These are phyloP conservation scores for Chesias legatella DNA, from an alignment of 2,888 invertebrate species.

Conservation along the genomic window DNA sequence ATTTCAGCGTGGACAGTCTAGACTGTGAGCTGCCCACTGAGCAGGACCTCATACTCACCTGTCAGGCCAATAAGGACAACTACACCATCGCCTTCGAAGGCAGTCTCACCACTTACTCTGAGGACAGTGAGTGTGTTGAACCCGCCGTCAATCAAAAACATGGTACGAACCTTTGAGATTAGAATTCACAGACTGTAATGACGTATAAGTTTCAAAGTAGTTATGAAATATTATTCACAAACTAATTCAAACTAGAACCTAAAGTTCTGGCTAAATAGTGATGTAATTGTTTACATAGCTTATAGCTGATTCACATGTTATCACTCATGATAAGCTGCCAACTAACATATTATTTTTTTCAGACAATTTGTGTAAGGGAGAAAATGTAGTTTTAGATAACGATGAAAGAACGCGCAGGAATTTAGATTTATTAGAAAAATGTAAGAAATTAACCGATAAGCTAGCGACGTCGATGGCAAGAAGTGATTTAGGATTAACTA, in stretches of 20 bases:
- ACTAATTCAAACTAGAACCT: conserved; percentile 16
- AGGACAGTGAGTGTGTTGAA: conserved; percentile 87
- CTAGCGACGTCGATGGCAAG: conserved; percentile 91
- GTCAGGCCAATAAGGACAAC: conserved; percentile 95
- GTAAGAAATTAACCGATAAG: conserved; percentile 75
- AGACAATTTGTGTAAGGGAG: conserved; percentile 74
- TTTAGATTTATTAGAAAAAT: conserved; percentile 78
- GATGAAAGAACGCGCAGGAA: conserved; percentile 80
- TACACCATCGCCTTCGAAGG: conserved; percentile 97
- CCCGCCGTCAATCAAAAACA: conserved; percentile 75
- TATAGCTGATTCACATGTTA: conserved; percentile 35
- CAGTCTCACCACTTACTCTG: conserved; percentile 90
- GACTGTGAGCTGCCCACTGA: conserved; percentile 91
- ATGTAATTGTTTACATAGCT: conserved; percentile 47
- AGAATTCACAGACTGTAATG: no score
- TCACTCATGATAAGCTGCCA: conserved; percentile 45
- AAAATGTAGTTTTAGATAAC: conserved; percentile 67
- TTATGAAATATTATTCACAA: no score
- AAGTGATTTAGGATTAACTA: conserved; percentile 93
- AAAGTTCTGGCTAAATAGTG: conserved; percentile 31
- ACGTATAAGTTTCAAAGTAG: no score
- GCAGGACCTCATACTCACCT: conserved; percentile 93
- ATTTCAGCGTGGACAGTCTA: conserved; percentile 94
- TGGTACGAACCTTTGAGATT: conserved; percentile 57
- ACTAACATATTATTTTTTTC: conserved; percentile 47